Base-by-base conservation (phyloP, 2,113 vertebrate species). In the Andinoacara biseriatus region DNA sequence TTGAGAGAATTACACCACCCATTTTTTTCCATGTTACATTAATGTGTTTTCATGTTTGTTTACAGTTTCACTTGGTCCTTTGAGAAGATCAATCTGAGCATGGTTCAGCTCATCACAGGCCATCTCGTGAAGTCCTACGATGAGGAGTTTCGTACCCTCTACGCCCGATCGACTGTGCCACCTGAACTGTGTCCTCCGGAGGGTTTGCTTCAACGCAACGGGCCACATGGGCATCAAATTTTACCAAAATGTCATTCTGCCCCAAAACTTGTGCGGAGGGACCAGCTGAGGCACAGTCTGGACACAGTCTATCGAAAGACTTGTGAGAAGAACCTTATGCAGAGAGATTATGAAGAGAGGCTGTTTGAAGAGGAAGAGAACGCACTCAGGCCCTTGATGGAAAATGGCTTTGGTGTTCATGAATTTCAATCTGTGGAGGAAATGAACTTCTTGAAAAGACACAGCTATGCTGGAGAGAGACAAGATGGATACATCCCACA, bases 81-180 rank as follows among this genome's bases (percentile, higher is more conserved):
- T 94, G 98, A 99, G 92, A 99, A 99, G 95, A 96, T 98, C 77
- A 95, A 99, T 87, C 96, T 98, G 90, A 99, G 97, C 90, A 99
- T 99, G 97, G 96, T 99, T 75, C 98, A 99, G 78, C 92, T 99
- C 57, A 98, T 99, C 90, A 97, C 95, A 60, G 98, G 98, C 67
- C 96, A 97, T 40, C 95, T 99, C 59, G 97, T 99, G 15, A 96
- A 97, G 91, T 97, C 96, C 5, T 99, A 97, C 7, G 98, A 99
- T 79, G 98, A 99, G 88, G 98, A 99, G 90, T 99, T 99, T 87
- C 95, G 98, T 82, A 99, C 97, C 0, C 95, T 99, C 2, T 99
- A 97, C 0, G 98, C 98, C 22, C 96, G 96, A 38, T 99, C 98
- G 2, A 95, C 90, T 29, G 90, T 97, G 56, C 97, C 98, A 78